Percentiles rank a stretch among this genome's conserved stretches.
These are phyloP conservation scores for Priocnemis perturbator DNA, from an alignment of 2,888 invertebrate genomes.

Conservation along the genomic window DNA sequence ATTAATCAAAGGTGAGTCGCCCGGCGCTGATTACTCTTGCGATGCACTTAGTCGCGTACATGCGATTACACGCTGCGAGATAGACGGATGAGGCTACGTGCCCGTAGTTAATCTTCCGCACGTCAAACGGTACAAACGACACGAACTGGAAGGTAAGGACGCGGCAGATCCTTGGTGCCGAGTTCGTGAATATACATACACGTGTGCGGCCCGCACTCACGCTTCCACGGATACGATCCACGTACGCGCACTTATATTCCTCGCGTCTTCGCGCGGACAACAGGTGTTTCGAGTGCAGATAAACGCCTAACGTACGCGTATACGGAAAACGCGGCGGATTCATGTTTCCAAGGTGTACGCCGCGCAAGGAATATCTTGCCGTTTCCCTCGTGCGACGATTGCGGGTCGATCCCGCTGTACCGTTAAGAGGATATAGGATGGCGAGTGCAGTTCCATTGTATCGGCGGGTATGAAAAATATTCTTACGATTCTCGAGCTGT, in stretches of 20 bases:
- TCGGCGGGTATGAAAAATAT: too few relatives aligned
- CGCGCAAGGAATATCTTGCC: too few relatives aligned
- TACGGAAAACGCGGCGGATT: too few relatives aligned
- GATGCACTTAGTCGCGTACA: conserved; percentile 70
- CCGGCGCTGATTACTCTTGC: conserved; percentile 69
- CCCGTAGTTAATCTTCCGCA: conserved; percentile 69
- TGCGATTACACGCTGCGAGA: conserved; percentile 71
- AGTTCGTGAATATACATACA: conserved; percentile 12
- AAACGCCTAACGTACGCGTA: conserved; percentile 2
- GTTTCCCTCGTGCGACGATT: too few relatives aligned
- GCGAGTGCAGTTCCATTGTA: too few relatives aligned
- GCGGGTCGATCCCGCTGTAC: too few relatives aligned
- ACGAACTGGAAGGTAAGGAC: conserved; percentile 50
- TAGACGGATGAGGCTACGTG: conserved; percentile 71
- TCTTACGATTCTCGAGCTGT: too few relatives aligned
- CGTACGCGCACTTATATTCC: conserved; percentile 10
- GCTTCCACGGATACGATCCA: conserved; percentile 20
- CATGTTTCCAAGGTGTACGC: too few relatives aligned
- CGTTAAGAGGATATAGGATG: too few relatives aligned
- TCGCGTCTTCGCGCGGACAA: conserved; percentile 30
- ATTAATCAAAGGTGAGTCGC: conserved; percentile 68
- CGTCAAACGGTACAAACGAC: conserved; percentile 68
- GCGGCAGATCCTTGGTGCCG: conserved; percentile 25
- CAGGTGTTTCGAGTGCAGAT: conserved; percentile 16
- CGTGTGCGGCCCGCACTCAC: too few relatives aligned